A percentile compares a stretch with the other conserved stretches of the same genome.
Conservation (phyloP, 2,113 vertebrate genomes). For the Petrocephalus microphthalmus region DNA sequence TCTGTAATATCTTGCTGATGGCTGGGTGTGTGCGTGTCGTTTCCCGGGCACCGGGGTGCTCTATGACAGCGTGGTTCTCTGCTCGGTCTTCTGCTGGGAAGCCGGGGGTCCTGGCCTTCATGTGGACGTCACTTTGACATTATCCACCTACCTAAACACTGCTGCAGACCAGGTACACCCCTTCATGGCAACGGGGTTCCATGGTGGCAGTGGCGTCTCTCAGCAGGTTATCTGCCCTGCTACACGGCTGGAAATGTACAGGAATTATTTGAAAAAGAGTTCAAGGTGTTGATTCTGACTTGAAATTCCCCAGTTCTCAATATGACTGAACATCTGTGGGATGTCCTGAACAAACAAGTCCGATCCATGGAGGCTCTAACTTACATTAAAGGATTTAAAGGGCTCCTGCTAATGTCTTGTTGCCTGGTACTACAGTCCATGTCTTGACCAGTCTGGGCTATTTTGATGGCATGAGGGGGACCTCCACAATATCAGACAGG, state of each 20-base stretch:
- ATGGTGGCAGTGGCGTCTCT: not conserved
- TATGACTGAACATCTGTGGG: too few relatives aligned
- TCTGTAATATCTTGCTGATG: too few relatives aligned
- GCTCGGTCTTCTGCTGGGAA: too few relatives aligned
- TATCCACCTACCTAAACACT: not conserved
- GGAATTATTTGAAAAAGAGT: too few relatives aligned
- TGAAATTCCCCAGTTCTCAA: too few relatives aligned
- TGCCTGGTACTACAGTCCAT: not conserved
- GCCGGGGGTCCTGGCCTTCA: not conserved
- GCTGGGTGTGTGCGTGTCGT: not conserved
- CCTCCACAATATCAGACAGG: not conserved
- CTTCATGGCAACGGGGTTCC: not conserved
- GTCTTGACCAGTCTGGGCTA: not conserved
- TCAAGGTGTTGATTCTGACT: too few relatives aligned
- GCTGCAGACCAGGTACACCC: not conserved
- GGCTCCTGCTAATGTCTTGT: not conserved
- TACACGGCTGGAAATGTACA: too few relatives aligned
- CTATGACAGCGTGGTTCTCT: too few relatives aligned
- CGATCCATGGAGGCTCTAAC: too few relatives aligned
- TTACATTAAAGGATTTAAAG: not conserved
- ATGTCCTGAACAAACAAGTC: too few relatives aligned
- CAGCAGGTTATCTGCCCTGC: not conserved
- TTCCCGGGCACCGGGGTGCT: not conserved
- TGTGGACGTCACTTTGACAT: not conserved
- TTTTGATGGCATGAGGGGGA: too few relatives aligned